phyloP scores from a whole-genome alignment of 2,113 vertebrate genomes.

The Crypturellus undulatus region DNA sequence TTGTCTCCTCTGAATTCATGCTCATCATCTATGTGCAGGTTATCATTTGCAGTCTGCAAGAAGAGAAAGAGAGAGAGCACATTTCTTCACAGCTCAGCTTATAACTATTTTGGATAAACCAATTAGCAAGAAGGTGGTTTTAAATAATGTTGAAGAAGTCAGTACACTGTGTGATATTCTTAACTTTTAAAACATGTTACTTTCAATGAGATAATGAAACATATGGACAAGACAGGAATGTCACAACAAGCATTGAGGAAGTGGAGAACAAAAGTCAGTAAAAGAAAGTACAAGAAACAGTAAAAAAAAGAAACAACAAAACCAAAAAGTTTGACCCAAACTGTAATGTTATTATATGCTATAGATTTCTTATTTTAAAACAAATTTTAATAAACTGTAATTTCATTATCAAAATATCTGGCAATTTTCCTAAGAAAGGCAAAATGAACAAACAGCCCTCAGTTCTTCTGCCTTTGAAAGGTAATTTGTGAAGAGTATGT shows the following conservation, averaged over 20 bases:
- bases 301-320: not conserved
- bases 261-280: not conserved
- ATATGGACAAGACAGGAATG: not conserved
- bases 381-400: not conserved
- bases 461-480: not conserved
- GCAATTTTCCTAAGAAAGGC: not conserved
- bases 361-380: not conserved
- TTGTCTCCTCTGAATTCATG: too few relatives aligned
- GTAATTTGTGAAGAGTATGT: not conserved
- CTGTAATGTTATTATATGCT: not conserved
- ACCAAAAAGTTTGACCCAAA: not conserved
- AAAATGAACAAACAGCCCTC: not conserved
- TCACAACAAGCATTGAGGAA: not conserved
- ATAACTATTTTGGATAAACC: not conserved
- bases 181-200: slow-evolving; percentile 16
- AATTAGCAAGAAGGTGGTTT: not conserved
- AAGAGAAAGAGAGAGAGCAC: slow-evolving; percentile 39
- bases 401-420: not conserved
- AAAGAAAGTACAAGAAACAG: not conserved
- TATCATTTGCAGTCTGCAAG: slow-evolving; percentile 77
- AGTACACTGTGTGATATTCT: not conserved
- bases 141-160: not conserved
- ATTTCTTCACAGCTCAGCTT: not conserved
- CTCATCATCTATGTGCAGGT: slow-evolving; percentile 76
- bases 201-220: not conserved